Base-by-base conservation (phyloP, 2,888 invertebrate species). In the Diplazon laetatorius region DNA sequence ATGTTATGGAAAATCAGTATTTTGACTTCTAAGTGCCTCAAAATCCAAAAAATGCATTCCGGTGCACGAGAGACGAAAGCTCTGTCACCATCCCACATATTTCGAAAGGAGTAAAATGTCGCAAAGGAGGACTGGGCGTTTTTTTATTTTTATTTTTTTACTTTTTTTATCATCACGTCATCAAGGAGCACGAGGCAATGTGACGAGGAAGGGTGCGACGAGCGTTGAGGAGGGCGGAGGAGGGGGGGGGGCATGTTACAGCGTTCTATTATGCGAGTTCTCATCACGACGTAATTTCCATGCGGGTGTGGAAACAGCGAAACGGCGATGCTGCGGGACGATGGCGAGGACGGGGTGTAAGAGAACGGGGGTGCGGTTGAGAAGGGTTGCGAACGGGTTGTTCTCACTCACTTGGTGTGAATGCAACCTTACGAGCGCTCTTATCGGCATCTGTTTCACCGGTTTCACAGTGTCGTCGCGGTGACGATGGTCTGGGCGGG, bases 381-480 rank as follows among this genome's bases (percentile, higher is more conserved):
- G 42, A 62, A 35, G 44, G 66, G 14, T 55, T 68, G 18, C 25
- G n/a, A n/a, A n/a, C 46, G 35, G 48, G 70, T 2, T 60, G 62
- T 78, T 80, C 76, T 70, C 82, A 74, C 76, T 80, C 79, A 78
- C 78, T 78, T 50, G 62, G 79, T 37, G 80, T 75, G 82, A 80
- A 84, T 82, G 82, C 82, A 82, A 82, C 80, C 84, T 76, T 76
- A 74, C 81, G 80, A 83, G 81, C 82, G 83, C 83, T 84, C 85
- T 86, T 86, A 85, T 87, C 87, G 83, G 84, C 80, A 82, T 76
- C 82, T 79, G 80, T 75, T 71, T 30, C 69, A 66, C 69, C n/a
- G 63, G 35, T 30, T 42, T 73, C 57, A 66, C 48, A 65, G 57
- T 66, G 71, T 63, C 69, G 65, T 66, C 60, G 72, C 44, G 22